phyloP scores from a whole-genome alignment of 2,797 vertebrate species.

The Nyctibius grandis region DNA sequence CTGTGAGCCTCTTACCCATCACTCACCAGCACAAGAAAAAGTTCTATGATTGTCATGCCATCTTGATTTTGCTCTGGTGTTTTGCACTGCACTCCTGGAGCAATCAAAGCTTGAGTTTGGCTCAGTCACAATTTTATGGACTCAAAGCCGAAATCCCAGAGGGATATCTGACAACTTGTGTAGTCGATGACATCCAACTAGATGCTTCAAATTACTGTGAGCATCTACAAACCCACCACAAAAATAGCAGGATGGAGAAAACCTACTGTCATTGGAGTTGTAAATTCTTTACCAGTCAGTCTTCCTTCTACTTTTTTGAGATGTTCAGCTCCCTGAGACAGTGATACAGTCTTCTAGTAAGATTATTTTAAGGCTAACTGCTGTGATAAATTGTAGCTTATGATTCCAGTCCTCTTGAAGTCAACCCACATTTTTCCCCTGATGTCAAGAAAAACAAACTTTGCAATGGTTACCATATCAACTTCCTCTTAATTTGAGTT shows the following conservation, averaged over 20 bases:
- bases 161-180: neutral
- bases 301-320: neutral
- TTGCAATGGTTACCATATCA: conserved; percentile 29
- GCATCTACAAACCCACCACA: neutral
- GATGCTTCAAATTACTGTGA: neutral
- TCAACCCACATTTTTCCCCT: neutral
- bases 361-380: conserved; percentile 7
- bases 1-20: neutral
- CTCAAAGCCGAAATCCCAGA: neutral
- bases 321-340: conserved; percentile 1
- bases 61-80: neutral
- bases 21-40: neutral
- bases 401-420: neutral
- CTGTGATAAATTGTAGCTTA: conserved; percentile 26
- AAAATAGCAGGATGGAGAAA: neutral
- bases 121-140: neutral
- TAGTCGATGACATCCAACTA: neutral
- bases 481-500: conserved; percentile 28
- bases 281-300: neutral
- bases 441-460: conserved; percentile 9
- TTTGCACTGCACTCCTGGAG: neutral
- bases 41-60: neutral
- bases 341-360: neutral
- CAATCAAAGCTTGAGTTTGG: neutral
- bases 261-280: neutral